phyloP scores from a whole-genome alignment of 2,113 vertebrate species.

The Xiphias gladius region DNA sequence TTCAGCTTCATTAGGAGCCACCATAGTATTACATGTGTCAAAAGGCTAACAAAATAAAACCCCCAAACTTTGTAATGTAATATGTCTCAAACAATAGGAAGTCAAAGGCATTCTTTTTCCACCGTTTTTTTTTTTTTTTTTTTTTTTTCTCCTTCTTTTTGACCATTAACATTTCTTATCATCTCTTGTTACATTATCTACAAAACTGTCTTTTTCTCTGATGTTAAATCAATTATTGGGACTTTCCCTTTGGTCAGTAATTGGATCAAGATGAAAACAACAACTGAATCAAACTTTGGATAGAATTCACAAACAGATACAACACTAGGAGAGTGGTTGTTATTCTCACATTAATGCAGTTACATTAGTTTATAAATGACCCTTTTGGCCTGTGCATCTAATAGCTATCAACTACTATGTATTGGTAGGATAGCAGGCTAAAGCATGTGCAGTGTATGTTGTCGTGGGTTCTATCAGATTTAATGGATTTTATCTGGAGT shows the following conservation, averaged over 20 bases:
- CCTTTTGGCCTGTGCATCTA: not conserved
- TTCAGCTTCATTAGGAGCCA: not conserved
- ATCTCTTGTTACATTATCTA: not conserved
- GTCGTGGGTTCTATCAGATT: not conserved
- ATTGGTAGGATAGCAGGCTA: not conserved
- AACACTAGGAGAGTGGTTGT: not conserved
- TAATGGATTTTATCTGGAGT: not conserved
- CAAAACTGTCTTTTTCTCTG: not conserved
- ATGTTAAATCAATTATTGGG: not conserved
- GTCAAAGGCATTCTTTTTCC: not conserved
- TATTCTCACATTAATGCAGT: not conserved
- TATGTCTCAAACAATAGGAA: not conserved
- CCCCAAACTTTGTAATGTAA: not conserved
- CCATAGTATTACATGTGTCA: not conserved
- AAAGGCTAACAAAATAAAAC: not conserved
- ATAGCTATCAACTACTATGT: not conserved
- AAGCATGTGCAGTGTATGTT: not conserved
- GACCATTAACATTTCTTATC: slow-evolving; percentile 3
- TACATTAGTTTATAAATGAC: not conserved
- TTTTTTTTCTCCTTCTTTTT: too few relatives aligned
- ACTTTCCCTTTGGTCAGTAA: not conserved
- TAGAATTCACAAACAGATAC: too few relatives aligned
- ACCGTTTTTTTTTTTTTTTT: not conserved
- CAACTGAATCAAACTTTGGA: too few relatives aligned
- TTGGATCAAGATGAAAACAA: not conserved